A percentile compares a stretch with the other conserved stretches of the same genome.
phyloP scores from a whole-genome alignment of 2,797 vertebrate species.

The Natrix natrix region DNA sequence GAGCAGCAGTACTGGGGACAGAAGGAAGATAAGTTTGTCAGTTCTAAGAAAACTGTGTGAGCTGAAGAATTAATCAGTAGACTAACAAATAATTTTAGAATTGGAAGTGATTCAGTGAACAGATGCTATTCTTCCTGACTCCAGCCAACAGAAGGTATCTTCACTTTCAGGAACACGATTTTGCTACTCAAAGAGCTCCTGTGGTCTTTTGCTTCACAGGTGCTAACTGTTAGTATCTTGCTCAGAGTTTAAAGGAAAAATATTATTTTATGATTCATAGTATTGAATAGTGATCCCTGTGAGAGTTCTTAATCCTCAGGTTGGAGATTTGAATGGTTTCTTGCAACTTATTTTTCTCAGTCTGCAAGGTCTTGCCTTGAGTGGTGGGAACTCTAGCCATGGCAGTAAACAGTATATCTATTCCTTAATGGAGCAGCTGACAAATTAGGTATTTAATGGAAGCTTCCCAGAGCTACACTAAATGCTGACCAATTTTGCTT shows the following conservation, averaged over 20 bases:
- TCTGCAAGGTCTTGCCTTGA: not conserved
- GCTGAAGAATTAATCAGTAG: not conserved
- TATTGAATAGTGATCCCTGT: not conserved
- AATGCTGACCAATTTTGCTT: not conserved
- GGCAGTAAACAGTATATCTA: not conserved
- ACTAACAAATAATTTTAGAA: not conserved
- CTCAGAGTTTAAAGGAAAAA: not conserved
- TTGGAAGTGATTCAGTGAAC: not conserved
- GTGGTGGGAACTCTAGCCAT: not conserved
- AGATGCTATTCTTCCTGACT: not conserved
- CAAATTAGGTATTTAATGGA: not conserved
- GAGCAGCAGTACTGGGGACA: not conserved
- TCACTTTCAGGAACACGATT: not conserved
- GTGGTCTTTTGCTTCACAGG: not conserved
- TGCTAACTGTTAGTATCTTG: not conserved
- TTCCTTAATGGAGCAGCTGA: not conserved
- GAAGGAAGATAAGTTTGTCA: not conserved
- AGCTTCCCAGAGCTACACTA: not conserved
- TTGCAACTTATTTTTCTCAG: not conserved
- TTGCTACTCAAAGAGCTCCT: not conserved
- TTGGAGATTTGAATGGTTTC: not conserved
- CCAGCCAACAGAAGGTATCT: not conserved
- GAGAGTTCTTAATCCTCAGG: not conserved
- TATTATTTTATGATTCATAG: not conserved
- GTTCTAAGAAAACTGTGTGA: not conserved